Evolutionary conservation across 2,797 vertebrate species (phyloP), one percentile per base, ranked within the genome.

Genomic region (Phrynocephalus vlangalii): DNA sequence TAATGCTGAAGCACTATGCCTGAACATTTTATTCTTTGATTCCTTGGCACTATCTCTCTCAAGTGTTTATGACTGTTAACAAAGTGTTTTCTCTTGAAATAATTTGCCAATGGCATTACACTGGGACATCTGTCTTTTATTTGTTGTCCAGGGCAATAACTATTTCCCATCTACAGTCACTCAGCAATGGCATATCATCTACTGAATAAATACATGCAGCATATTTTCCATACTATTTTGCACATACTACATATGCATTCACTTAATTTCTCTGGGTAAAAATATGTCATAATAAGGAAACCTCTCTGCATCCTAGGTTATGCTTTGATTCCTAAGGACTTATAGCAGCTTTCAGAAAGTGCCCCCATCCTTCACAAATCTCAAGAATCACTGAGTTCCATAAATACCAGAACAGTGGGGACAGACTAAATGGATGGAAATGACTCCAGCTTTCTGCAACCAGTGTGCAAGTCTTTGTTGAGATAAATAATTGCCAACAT

Each of bases 41-140:
- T 50, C 24, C 67, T 50, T 60, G 30, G 22, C 38, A 30, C 44
- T 24, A 75, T 75, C 13, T 24, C 71, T 24, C 3, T 83, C 82
- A 24, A 16, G 33, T 9, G 18, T 20, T 38, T 16, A 63, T 6
- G 71, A 84, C 52, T 63, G 52, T 63, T 72, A 84, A 73, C 82
- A 84, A 84, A 84, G 11, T 13, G 63, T 75, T 84, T 75, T 71
- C 33, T 75, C 13, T 38, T 63, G 30, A 63, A 84, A n/a, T 11
- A 16, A 44, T 20, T 9, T 60, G 28, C 28, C 44, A 28, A 9
- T 10, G 7, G 38, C 16, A 60, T 84, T 38, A 60, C 1, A 60
- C 18, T 20, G 52, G 48, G 67, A 10, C 10, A 13, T 38, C 30
- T 80, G 30, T 71, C 52, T 56, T 56, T 30, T 30, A 70, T 20